These are phyloP conservation scores for Choristoneura fumiferana DNA, from an alignment of 1,140 invertebrate genomes.

Conservation along the genomic window DNA sequence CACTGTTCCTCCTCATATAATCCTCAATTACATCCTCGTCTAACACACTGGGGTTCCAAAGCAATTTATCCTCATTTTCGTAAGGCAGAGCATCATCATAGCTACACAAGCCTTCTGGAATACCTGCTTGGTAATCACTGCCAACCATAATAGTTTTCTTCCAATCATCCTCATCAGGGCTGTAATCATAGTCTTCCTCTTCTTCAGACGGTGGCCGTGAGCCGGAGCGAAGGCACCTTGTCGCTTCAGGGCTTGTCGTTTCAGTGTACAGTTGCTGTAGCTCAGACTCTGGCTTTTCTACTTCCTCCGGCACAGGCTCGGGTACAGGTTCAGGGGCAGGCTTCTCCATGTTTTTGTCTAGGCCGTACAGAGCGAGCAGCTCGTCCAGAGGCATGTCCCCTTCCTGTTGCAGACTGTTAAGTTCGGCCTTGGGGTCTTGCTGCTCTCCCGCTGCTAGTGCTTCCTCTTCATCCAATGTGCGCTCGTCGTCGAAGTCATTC, in stretches of 20 bases:
- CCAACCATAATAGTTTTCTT: slow-evolving; percentile 97
- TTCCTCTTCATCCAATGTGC: slow-evolving; percentile 97
- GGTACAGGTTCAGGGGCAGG: slow-evolving; percentile 70
- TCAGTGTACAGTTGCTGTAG: slow-evolving; percentile 63
- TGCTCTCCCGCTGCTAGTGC: slow-evolving; percentile 91
- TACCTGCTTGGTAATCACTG: slow-evolving; percentile 94
- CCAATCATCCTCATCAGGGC: slow-evolving; percentile 87
- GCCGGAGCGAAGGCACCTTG: slow-evolving; percentile 66
- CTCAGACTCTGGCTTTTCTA: slow-evolving; percentile 63
- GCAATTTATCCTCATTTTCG: slow-evolving; percentile 96
- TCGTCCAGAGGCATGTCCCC: slow-evolving; percentile 97
- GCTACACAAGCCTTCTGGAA: slow-evolving; percentile 93
- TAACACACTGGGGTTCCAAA: slow-evolving; percentile 93
- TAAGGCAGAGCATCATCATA: slow-evolving; percentile 96
- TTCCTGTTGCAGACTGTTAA: slow-evolving; percentile 92
- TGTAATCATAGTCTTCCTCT: slow-evolving; percentile 87
- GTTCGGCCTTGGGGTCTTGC: slow-evolving; percentile 90
- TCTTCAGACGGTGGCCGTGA: slow-evolving; percentile 78
- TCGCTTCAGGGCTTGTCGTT: slow-evolving; percentile 59
- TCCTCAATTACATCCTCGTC: slow-evolving; percentile 88
- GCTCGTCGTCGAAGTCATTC: slow-evolving; percentile 98
- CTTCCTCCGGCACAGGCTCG: slow-evolving; percentile 75
- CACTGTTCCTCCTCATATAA: slow-evolving; percentile 85
- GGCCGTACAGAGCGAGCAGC: slow-evolving; percentile 92
- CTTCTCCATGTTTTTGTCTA: slow-evolving; percentile 77